phyloP scores from a whole-genome alignment of 1,140 invertebrate species.

The Ceratina japonica region DNA sequence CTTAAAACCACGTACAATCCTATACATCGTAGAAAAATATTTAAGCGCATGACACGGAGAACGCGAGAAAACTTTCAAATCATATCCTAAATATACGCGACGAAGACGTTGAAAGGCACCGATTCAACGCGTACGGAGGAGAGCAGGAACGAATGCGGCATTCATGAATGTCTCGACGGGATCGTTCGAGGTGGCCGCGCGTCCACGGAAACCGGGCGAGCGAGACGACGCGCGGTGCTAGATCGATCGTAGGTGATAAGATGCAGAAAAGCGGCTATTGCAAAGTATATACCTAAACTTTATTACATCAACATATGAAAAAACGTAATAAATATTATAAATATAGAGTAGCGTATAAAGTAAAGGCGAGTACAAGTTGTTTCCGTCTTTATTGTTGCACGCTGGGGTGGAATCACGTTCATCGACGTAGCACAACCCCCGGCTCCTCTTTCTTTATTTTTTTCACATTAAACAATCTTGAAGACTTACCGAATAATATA shows the following conservation, averaged over 20 bases:
- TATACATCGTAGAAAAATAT: neutral
- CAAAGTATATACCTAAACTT: conserved; percentile 59
- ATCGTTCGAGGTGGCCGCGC: neutral
- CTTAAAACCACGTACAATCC: neutral
- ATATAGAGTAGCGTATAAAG: conserved; percentile 59
- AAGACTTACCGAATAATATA: conserved; percentile 18
- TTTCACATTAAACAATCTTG: conserved; percentile 30
- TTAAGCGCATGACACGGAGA: conserved; percentile 7
- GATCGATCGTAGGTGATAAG: neutral
- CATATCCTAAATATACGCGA: neutral
- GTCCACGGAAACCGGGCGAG: neutral
- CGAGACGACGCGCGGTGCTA: neutral
- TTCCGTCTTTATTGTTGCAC: conserved; percentile 45
- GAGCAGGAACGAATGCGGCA: neutral
- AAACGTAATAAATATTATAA: conserved; percentile 68
- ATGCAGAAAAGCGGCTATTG: conserved; percentile 12
- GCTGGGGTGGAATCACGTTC: conserved; percentile 8
- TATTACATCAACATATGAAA: conserved; percentile 66
- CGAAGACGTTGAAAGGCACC: neutral
- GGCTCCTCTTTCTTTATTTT: neutral
- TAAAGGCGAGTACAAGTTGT: conserved; percentile 57
- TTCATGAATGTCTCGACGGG: neutral
- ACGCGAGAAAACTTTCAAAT: neutral
- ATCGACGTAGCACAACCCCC: conserved; percentile 15
- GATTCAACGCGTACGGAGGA: neutral